Evolutionary conservation across 2,888 invertebrate genomes (phyloP), one percentile per base, ranked within the genome.

Genomic region (Standfussiana lucernea): DNA sequence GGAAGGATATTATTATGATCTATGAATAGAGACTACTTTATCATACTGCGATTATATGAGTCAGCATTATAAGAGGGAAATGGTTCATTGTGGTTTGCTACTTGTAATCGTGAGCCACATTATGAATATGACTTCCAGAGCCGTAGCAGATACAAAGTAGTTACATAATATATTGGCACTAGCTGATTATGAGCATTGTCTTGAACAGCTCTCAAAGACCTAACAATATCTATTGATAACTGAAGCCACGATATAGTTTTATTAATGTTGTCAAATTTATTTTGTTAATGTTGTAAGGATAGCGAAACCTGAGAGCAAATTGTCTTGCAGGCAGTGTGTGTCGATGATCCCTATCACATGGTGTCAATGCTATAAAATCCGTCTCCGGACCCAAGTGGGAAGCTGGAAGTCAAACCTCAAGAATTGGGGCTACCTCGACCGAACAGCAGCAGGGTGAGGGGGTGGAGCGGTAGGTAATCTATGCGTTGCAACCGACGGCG

Each of bases 51-150:
- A 75, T 64, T 71, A 70, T 72, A n/a, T 83, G 84, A 83, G 59
- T 83, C 82, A 83, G 61, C 80, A 47, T 50, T 37, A 56, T 61
- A 82, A 80, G 68, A 75, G 70, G 82, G 82, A 82, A 83, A 75
- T 82, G 71, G 80, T 72, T 47, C 71, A 75, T 82, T 82, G 82
- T 72, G 68, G 18, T 66, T n/a, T 2, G 53, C 47, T 66, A 59
- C 66, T 82, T 45, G 80, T 32, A 53, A 42, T 42, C 67, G 56
- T 65, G 64, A 53, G 40, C 28, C n/a, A 81, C 56, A 66, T 61
- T 32, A 50, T 65, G 40, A 15, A n/a, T 45, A 45, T 11, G 32
- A 65, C 24, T 72, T 35, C 7, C 45, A 78, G 47, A 40, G 32
- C 10, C n/a, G 35, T 61, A 15, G 4, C 28, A 40, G 40, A n/a